phyloP scores from a whole-genome alignment of 1,140 invertebrate genomes.

The Grapholita molesta region DNA sequence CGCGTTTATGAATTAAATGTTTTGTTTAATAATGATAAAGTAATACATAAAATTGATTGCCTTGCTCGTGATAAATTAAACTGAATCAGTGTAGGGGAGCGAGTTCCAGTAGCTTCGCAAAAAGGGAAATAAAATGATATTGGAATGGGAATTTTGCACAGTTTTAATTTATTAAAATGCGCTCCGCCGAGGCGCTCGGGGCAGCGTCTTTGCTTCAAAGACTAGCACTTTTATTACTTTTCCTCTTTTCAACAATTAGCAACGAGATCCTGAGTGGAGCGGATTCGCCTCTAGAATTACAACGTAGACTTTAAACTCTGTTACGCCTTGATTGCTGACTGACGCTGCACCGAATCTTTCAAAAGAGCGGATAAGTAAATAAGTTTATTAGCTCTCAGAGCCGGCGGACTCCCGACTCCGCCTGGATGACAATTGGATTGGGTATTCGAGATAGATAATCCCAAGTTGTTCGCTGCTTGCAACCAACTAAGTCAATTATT shows the following conservation, averaged over 20 bases:
- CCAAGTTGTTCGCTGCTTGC: slow-evolving; percentile 27
- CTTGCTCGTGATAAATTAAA: slow-evolving; percentile 51
- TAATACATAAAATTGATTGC: slow-evolving; percentile 47
- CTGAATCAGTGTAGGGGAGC: slow-evolving; percentile 54
- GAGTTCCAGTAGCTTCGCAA: slow-evolving; percentile 40
- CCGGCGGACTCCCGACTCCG: slow-evolving; percentile 25
- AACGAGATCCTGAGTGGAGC: slow-evolving; percentile 48
- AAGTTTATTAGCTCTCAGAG: slow-evolving; percentile 51
- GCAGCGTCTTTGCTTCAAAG: slow-evolving; percentile 70
- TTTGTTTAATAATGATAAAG: slow-evolving; percentile 35
- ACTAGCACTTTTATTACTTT: slow-evolving; percentile 73
- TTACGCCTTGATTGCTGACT: slow-evolving; percentile 58
- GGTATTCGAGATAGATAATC: slow-evolving; percentile 39
- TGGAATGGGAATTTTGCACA: slow-evolving; percentile 71
- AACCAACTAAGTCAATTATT: slow-evolving; percentile 15
- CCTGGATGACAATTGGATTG: slow-evolving; percentile 49
- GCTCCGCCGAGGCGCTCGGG: slow-evolving; percentile 51
- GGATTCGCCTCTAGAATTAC: slow-evolving; percentile 58
- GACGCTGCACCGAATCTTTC: slow-evolving; percentile 57
- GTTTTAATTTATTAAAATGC: slow-evolving; percentile 77
- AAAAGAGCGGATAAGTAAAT: slow-evolving; percentile 55
- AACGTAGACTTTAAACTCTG: slow-evolving; percentile 59
- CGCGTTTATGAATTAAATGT: slow-evolving; percentile 33
- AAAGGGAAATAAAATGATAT: slow-evolving; percentile 67
- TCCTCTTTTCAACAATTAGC: slow-evolving; percentile 71